Conservation (phyloP, 2,113 vertebrate species). For the Genyomyrus donnyi region DNA sequence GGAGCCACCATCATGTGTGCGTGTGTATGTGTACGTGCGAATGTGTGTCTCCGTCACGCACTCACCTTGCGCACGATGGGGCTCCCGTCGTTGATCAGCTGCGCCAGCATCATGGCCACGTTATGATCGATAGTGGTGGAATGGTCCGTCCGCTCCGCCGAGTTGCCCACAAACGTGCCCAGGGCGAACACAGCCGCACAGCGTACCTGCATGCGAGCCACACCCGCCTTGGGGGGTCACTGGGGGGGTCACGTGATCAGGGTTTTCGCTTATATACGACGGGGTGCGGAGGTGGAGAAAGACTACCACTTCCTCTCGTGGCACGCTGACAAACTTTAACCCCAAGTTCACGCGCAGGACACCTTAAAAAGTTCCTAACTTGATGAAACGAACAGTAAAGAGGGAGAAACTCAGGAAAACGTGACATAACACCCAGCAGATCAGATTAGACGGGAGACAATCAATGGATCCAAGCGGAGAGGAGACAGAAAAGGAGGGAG, state of each 20-base stretch:
- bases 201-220: constrained; percentile 68
- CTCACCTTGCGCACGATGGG: constrained; percentile 89
- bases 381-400: background rate
- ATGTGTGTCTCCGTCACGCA: background rate
- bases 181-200: constrained; percentile 89
- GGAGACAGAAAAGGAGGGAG: background rate
- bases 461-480: background rate
- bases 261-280: background rate
- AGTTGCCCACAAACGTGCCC: constrained; percentile 93
- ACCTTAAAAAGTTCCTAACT: background rate
- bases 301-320: background rate
- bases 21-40: too few species aligned
- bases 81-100: constrained; percentile 92
- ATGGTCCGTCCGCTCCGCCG: constrained; percentile 88
- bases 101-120: constrained; percentile 96
- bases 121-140: constrained; percentile 98
- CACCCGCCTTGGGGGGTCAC: background rate
- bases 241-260: background rate
- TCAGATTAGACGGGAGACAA: background rate
- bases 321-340: background rate
- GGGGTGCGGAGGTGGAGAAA: background rate
- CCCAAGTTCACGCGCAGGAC: background rate
- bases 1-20: too few species aligned
- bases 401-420: background rate
- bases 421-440: background rate